Percentiles rank a stretch among this genome's conserved stretches.
Conservation (phyloP, 2,888 invertebrate species). For the Synergus itoensis region DNA sequence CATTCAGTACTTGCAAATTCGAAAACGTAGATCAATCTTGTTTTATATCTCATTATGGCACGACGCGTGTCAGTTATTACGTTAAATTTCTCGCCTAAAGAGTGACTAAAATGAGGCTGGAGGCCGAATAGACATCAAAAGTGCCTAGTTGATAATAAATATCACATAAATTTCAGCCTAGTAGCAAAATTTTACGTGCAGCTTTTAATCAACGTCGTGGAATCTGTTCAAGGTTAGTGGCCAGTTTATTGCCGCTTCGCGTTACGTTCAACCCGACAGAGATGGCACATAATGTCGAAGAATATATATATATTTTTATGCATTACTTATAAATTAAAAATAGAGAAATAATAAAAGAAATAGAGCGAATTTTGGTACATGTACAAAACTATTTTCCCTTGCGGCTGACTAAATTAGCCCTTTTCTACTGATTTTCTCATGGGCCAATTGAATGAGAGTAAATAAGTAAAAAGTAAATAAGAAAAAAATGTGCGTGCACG, state of each 20-base stretch:
- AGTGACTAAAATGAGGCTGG: slow-evolving; percentile 1
- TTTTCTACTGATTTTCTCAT: too few relatives aligned
- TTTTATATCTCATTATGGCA: slow-evolving; percentile 39
- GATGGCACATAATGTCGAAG: slow-evolving; percentile 19
- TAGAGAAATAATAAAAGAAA: too few relatives aligned
- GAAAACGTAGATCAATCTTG: slow-evolving; percentile 38
- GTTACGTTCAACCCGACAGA: slow-evolving; percentile 28
- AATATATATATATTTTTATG: neutral
- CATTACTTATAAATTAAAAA: neutral
- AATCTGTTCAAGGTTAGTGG: slow-evolving; percentile 52
- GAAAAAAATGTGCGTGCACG: neutral
- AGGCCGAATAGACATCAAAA: neutral
- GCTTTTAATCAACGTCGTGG: slow-evolving; percentile 38
- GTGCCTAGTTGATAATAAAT: slow-evolving; percentile 41
- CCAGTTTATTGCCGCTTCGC: slow-evolving; percentile 47
- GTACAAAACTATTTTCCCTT: too few relatives aligned
- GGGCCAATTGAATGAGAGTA: too few relatives aligned
- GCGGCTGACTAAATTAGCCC: too few relatives aligned
- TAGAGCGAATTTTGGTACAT: too few relatives aligned
- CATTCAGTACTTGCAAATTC: slow-evolving; percentile 41
- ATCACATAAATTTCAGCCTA: slow-evolving; percentile 47
- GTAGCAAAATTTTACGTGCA: slow-evolving; percentile 47
- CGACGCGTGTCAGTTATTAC: slow-evolving; percentile 16
- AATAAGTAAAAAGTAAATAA: neutral
- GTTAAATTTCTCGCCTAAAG: neutral